phyloP scores from a whole-genome alignment of 2,797 vertebrate genomes.

The Myiotriccus ornatus region DNA sequence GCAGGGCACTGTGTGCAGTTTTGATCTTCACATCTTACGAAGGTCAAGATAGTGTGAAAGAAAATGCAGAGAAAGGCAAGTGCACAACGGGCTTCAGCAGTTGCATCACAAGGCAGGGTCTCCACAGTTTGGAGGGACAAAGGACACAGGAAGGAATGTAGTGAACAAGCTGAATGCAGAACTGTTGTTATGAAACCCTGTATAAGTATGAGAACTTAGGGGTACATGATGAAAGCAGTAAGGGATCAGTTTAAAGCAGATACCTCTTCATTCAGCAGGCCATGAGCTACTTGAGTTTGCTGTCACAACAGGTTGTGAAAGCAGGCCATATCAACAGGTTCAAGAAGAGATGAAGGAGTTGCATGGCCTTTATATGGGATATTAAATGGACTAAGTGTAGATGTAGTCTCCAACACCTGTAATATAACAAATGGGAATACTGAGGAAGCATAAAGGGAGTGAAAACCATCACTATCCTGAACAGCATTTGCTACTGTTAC shows the following conservation, averaged over 20 bases:
- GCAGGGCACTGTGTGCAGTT: not conserved
- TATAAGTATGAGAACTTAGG: not conserved
- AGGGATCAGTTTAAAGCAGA: not conserved
- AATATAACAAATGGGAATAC: not conserved
- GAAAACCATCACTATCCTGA: not conserved
- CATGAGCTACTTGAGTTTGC: not conserved
- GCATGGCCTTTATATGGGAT: not conserved
- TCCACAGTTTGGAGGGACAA: not conserved
- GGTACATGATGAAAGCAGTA: not conserved
- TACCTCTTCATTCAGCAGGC: not conserved
- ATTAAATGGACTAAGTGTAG: not conserved
- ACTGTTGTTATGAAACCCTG: not conserved
- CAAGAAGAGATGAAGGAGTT: not conserved
- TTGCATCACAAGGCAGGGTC: not conserved
- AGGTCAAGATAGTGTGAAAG: not conserved
- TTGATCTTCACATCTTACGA: not conserved
- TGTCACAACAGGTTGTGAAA: not conserved
- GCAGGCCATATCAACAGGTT: not conserved
- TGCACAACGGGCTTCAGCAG: not conserved
- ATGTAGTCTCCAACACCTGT: not conserved
- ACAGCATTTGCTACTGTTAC: not conserved
- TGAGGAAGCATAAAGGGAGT: not conserved
- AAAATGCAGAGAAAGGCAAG: not conserved
- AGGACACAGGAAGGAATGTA: not conserved
- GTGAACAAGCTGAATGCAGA: not conserved